phyloP scores from a whole-genome alignment of 2,113 vertebrate genomes.

The Mesembrinibis cayennensis region DNA sequence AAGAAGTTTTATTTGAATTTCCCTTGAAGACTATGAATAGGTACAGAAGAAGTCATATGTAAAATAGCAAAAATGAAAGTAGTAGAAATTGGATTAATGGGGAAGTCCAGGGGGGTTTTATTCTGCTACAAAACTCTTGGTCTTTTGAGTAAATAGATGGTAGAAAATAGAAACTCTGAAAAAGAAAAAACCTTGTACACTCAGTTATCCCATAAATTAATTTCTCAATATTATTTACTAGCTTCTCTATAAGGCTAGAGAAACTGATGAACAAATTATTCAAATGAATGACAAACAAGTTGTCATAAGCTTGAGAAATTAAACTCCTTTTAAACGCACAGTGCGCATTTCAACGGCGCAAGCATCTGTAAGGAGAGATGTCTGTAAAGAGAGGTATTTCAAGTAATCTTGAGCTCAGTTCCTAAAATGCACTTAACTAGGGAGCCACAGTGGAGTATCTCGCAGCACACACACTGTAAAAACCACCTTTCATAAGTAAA shows the following conservation, averaged over 20 bases:
- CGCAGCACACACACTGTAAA: background rate
- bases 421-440: background rate
- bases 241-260: background rate
- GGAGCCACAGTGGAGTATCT: background rate
- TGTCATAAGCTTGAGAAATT: background rate
- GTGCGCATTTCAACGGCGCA: background rate
- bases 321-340: background rate
- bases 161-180: background rate
- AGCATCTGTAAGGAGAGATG: background rate
- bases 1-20: background rate
- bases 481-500: background rate
- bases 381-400: background rate
- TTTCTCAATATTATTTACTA: background rate
- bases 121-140: background rate
- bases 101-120: accelerated
- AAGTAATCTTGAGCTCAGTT: background rate
- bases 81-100: background rate
- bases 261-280: background rate
- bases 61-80: background rate
- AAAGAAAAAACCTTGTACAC: background rate
- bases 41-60: accelerated
- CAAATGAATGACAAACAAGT: background rate
- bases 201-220: background rate
- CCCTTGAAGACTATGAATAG: background rate
- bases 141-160: background rate